phyloP scores from a whole-genome alignment of 2,113 vertebrate species.

The Campylomormyrus numenius region DNA sequence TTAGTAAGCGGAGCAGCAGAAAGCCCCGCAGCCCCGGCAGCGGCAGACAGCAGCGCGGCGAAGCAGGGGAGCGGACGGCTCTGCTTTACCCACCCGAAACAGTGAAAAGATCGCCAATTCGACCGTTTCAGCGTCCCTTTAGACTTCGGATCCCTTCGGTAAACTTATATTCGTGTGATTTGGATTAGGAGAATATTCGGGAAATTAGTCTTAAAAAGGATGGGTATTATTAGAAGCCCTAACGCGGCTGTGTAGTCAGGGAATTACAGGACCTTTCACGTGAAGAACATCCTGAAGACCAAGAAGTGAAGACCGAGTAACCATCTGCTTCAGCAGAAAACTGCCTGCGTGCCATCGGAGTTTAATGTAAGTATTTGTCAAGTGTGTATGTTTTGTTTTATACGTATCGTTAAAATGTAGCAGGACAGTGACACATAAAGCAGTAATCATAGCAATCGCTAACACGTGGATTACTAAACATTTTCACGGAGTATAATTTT shows the following conservation, averaged over 20 bases:
- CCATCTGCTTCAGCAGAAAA: neutral
- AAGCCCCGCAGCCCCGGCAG: constrained; percentile 38
- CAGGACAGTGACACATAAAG: neutral
- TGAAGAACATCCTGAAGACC: constrained; percentile 32
- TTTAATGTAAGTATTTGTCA: constrained; percentile 6
- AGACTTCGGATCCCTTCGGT: neutral
- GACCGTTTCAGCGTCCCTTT: neutral
- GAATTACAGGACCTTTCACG: constrained; percentile 32
- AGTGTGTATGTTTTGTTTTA: neutral
- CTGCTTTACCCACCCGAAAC: neutral
- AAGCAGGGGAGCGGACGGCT: neutral
- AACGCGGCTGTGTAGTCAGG: neutral
- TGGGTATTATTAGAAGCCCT: neutral
- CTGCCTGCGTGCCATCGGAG: neutral
- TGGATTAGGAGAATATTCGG: neutral
- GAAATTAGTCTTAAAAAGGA: neutral
- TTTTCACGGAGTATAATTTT: neutral
- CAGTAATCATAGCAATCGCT: neutral
- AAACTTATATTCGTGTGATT: neutral
- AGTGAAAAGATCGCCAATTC: neutral
- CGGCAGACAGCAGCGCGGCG: neutral
- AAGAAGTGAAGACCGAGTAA: constrained; percentile 17
- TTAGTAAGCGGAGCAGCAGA: constrained; percentile 35
- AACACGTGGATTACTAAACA: neutral
- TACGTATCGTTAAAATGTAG: neutral